Conservation (phyloP, 2,888 invertebrate genomes). For the Junonia oenone region DNA sequence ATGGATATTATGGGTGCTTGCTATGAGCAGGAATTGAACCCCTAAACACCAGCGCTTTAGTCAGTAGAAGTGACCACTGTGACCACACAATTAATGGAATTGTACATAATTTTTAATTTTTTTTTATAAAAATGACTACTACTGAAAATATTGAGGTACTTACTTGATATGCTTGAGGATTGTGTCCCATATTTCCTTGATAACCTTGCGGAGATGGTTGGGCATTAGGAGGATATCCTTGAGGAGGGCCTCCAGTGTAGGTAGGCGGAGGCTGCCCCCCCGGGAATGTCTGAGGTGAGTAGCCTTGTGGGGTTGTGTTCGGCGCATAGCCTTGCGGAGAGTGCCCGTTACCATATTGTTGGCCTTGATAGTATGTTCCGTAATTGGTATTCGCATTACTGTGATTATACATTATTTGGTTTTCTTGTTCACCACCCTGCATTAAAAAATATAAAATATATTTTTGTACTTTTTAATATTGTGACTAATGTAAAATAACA, state of each 20-base stretch:
- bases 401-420: slow-evolving; percentile 66
- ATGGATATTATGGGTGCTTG: no score
- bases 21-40: no score
- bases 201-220: slow-evolving; percentile 67
- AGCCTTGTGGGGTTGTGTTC: slow-evolving; percentile 61
- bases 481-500: no score
- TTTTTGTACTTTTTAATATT: no score
- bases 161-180: slow-evolving; percentile 78
- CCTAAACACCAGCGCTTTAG: no score
- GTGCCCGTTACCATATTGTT: slow-evolving; percentile 69
- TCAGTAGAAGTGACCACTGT: no score
- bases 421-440: slow-evolving; percentile 73
- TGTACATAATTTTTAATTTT: no score
- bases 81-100: no score
- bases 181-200: slow-evolving; percentile 65
- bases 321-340: slow-evolving; percentile 67
- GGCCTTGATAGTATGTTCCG: slow-evolving; percentile 71
- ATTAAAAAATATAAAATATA: neutral
- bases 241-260: slow-evolving; percentile 57
- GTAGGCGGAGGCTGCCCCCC: slow-evolving; percentile 52
- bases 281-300: slow-evolving; percentile 61
- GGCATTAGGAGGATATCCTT: slow-evolving; percentile 63
- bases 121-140: no score
- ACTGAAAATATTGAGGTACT: slow-evolving; percentile 11
- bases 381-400: slow-evolving; percentile 62